Percentiles rank a stretch among this genome's conserved stretches.
phyloP scores from a whole-genome alignment of 1,140 invertebrate genomes.

The Drosophila busckii region DNA sequence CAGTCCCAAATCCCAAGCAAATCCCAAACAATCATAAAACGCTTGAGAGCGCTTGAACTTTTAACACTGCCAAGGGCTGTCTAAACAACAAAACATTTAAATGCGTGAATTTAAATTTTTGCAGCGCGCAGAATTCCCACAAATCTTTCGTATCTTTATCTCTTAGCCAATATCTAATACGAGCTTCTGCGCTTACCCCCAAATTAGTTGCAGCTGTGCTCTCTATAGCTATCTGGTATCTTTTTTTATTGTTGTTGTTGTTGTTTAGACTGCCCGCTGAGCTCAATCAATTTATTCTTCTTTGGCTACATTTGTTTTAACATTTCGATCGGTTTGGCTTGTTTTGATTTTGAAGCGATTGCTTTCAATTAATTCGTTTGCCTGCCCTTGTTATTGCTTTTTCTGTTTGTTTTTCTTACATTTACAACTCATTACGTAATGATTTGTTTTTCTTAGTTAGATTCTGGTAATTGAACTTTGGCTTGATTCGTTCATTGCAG shows the following conservation, averaged over 20 bases:
- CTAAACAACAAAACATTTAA: conserved; percentile 26
- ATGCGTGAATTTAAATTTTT: conserved; percentile 17
- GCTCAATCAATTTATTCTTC: conserved; percentile 22
- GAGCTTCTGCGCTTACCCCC: too few species aligned
- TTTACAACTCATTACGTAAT: conserved; percentile 49
- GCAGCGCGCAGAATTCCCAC: too few species aligned
- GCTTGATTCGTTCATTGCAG: too few species aligned
- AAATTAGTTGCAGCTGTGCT: too few species aligned
- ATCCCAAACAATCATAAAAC: conserved; percentile 17
- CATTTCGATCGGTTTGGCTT: conserved; percentile 22
- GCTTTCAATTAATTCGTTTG: conserved; percentile 57
- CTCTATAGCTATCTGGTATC: too few species aligned
- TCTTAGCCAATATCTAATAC: too few species aligned
- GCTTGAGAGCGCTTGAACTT: conserved; percentile 18
- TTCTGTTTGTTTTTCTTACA: conserved; percentile 8
- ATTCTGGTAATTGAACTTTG: conserved; percentile 58
- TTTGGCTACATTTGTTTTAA: conserved; percentile 7
- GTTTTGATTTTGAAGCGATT: conserved; percentile 35
- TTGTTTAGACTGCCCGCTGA: conserved; percentile 24
- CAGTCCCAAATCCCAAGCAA: conserved; percentile 15
- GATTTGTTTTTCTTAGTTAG: conserved; percentile 1
- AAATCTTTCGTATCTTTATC: too few species aligned
- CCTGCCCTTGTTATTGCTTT: conserved; percentile 52
- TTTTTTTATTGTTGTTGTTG: too few species aligned
- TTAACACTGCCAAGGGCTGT: conserved; percentile 9